A percentile compares a stretch with the other conserved stretches of the same genome.
These are phyloP conservation scores for Noctilio leporinus DNA, from an alignment of 2,113 vertebrate genomes.

Conservation along the genomic window DNA sequence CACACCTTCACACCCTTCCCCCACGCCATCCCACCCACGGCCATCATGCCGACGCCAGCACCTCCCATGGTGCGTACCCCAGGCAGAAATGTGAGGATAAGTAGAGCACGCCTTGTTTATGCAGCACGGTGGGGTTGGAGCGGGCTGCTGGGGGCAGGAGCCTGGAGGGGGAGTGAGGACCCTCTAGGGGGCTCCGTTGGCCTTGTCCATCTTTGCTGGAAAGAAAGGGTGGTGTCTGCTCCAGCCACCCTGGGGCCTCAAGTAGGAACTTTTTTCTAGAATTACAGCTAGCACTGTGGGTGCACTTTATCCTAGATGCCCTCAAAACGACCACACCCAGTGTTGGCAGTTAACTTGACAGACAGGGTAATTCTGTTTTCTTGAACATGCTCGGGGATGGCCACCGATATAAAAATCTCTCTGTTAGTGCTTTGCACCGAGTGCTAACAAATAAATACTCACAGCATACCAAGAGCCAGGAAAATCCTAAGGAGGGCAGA, in stretches of 20 bases:
- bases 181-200: accelerated
- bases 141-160: background rate
- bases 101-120: conserved; percentile 83
- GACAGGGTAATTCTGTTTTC: background rate
- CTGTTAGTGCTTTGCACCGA: background rate
- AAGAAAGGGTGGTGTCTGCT: background rate
- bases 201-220: background rate
- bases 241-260: background rate
- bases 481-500: too few species aligned
- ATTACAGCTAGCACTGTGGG: background rate
- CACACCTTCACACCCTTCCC: conserved; percentile 99
- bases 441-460: background rate
- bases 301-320: too few species aligned
- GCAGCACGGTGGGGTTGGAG: background rate
- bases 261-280: background rate
- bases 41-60: conserved; percentile 99
- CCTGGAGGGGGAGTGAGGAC: accelerated
- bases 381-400: background rate
- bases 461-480: background rate
- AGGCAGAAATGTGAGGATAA: conserved; percentile 98
- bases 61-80: conserved; percentile 99
- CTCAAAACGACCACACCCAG: background rate
- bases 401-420: background rate
- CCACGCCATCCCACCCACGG: conserved; percentile 90
- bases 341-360: background rate